phyloP scores from a whole-genome alignment of 2,797 vertebrate species.

The Cichlasoma orientale region DNA sequence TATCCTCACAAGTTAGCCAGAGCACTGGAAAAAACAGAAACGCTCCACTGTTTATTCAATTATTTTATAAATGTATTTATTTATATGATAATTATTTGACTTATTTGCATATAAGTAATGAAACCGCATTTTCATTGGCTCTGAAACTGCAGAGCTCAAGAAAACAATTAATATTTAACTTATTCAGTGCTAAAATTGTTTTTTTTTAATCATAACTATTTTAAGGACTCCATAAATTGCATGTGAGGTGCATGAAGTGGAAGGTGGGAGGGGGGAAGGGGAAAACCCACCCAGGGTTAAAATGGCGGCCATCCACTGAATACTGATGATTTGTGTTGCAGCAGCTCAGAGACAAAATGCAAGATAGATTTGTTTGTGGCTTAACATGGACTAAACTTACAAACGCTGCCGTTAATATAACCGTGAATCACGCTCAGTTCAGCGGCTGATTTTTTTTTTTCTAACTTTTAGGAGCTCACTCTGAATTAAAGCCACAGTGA shows the following conservation, averaged over 20 bases:
- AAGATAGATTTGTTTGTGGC: slow-evolving; percentile 17
- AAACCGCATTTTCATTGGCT: background rate
- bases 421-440: background rate
- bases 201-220: background rate
- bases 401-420: background rate
- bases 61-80: background rate
- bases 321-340: slow-evolving; percentile 59
- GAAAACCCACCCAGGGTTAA: slow-evolving; percentile 66
- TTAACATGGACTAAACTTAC: slow-evolving; percentile 4
- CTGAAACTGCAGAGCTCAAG: background rate
- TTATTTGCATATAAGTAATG: background rate
- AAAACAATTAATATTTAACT: background rate
- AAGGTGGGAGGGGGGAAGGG: slow-evolving; percentile 12
- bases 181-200: background rate
- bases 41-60: background rate
- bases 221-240: background rate
- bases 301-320: slow-evolving; percentile 72
- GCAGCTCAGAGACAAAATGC: slow-evolving; percentile 19
- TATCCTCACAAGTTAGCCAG: background rate
- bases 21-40: background rate
- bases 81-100: background rate
- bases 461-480: slow-evolving; percentile 11
- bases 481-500: slow-evolving; percentile 23
- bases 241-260: slow-evolving; percentile 6
- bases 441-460: background rate